Conservation (phyloP, 1,140 invertebrate species). For the Euwallacea similis region DNA sequence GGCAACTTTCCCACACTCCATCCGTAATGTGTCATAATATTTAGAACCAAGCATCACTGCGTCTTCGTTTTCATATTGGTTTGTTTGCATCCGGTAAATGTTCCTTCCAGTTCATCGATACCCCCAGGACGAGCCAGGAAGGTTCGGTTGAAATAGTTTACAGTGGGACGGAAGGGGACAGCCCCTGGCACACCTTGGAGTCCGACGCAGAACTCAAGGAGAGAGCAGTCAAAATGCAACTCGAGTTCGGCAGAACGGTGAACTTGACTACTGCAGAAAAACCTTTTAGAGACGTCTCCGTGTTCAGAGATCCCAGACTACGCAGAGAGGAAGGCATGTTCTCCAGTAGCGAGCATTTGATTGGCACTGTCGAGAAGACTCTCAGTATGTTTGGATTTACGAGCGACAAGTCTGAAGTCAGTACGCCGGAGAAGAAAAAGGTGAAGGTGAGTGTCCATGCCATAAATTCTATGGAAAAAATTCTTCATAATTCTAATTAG, state of each 20-base stretch:
- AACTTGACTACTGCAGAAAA: slow-evolving; percentile 5
- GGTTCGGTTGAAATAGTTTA: slow-evolving; percentile 53
- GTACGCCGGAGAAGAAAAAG: slow-evolving; percentile 50
- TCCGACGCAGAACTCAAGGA: slow-evolving; percentile 55
- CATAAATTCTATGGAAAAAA: no score
- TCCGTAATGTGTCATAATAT: no score
- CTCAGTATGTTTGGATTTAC: slow-evolving; percentile 51
- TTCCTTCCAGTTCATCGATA: slow-evolving; percentile 23
- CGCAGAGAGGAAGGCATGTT: slow-evolving; percentile 42
- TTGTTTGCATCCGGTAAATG: background rate
- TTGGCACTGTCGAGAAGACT: slow-evolving; percentile 53
- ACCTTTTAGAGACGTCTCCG: slow-evolving; percentile 4
- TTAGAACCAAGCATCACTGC: no score
- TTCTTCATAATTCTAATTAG: no score
- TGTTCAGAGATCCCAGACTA: slow-evolving; percentile 44
- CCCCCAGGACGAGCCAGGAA: slow-evolving; percentile 39
- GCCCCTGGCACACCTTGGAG: slow-evolving; percentile 51
- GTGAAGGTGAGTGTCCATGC: slow-evolving; percentile 41
- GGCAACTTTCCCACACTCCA: no score
- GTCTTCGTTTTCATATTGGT: no score
- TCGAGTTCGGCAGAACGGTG: slow-evolving; percentile 54
- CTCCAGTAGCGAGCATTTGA: slow-evolving; percentile 48
- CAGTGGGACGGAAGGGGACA: slow-evolving; percentile 51
- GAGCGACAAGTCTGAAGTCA: slow-evolving; percentile 39
- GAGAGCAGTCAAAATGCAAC: slow-evolving; percentile 54